Percentiles rank a stretch among this genome's conserved stretches.
Evolutionary conservation across 2,797 vertebrate genomes (phyloP).

Genomic region (Sebastes flavidus): DNA sequence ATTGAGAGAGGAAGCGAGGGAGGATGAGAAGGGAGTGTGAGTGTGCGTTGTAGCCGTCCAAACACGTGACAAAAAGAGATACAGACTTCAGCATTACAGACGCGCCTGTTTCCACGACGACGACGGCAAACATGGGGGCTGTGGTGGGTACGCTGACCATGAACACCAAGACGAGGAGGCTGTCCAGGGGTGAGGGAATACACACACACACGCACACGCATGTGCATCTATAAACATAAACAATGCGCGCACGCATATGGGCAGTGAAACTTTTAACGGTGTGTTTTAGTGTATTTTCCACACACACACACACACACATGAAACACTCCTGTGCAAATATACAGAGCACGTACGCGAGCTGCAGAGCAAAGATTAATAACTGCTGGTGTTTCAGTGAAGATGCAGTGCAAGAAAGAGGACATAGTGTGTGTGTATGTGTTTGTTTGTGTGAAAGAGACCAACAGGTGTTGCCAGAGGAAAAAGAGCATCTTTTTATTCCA

Average conservation of each 20-base stretch:
- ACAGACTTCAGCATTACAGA: conserved; percentile 68
- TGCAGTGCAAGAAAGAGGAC: conserved; percentile 13
- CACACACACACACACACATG: background rate
- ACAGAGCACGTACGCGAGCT: background rate
- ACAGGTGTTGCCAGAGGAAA: conserved; percentile 56
- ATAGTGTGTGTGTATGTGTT: background rate
- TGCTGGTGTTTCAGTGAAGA: conserved; percentile 24
- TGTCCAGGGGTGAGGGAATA: conserved; percentile 90
- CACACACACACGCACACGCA: conserved; percentile 27
- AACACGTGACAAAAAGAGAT: conserved; percentile 73
- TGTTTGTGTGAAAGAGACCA: conserved; percentile 25
- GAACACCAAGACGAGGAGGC: conserved; percentile 92
- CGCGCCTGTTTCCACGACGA: conserved; percentile 80
- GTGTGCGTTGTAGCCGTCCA: conserved; percentile 35
- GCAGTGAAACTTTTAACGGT: conserved; percentile 25
- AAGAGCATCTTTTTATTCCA: conserved; percentile 16
- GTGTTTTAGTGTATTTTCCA: background rate
- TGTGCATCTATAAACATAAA: background rate
- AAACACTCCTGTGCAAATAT: conserved; percentile 1
- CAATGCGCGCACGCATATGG: background rate
- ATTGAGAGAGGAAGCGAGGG: conserved; percentile 33
- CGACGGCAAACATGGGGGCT: conserved; percentile 89
- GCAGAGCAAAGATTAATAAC: conserved; percentile 28
- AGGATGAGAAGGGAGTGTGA: conserved; percentile 49
- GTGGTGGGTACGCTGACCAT: conserved; percentile 97